These are phyloP conservation scores for Megalops atlanticus DNA, from an alignment of 2,113 vertebrate species.

Conservation along the genomic window DNA sequence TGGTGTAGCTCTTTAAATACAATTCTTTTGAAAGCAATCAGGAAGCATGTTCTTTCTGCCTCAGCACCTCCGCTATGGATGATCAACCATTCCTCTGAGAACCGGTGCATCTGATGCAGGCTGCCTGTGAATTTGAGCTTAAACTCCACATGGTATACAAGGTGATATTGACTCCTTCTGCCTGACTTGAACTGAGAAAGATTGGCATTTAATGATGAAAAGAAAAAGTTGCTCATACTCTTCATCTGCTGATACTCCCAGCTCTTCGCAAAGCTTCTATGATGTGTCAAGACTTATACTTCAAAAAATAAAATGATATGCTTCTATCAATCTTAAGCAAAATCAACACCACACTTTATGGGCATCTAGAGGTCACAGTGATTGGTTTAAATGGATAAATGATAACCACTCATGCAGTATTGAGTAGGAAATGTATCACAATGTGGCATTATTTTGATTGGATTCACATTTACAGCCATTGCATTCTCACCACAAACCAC, in stretches of 20 bases:
- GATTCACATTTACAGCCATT: no score
- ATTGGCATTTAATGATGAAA: constrained; percentile 68
- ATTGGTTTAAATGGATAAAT: no score
- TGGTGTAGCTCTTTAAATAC: constrained; percentile 33
- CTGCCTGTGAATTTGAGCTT: constrained; percentile 53
- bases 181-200: constrained; percentile 58
- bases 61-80: constrained; percentile 55
- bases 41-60: constrained; percentile 58
- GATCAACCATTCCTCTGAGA: constrained; percentile 57
- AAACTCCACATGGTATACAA: constrained; percentile 56
- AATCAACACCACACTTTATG: no score
- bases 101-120: constrained; percentile 54
- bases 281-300: no score
- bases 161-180: constrained; percentile 68
- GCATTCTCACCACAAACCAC: no score
- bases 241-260: not conserved
- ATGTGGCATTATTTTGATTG: no score
- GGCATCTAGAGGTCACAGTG: no score
- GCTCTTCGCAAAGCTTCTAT: not conserved
- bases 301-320: no score
- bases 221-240: constrained; percentile 12
- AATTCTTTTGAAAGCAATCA: constrained; percentile 57
- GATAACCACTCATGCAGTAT: no score
- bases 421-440: no score
- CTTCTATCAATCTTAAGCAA: no score